These are phyloP conservation scores for Eriocheir sinensis DNA, from an alignment of 1,140 invertebrate genomes.

Conservation along the genomic window DNA sequence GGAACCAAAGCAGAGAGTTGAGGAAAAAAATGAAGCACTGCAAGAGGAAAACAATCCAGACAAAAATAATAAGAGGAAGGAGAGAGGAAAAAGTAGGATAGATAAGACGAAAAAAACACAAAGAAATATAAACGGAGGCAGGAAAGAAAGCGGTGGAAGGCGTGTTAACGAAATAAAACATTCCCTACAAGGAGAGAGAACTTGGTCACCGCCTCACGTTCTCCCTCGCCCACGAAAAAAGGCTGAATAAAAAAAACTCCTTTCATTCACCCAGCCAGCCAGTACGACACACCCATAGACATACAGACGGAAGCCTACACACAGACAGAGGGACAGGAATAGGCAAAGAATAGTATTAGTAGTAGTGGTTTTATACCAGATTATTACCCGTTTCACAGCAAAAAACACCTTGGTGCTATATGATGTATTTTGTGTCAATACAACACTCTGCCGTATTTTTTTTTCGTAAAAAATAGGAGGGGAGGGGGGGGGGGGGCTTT, in stretches of 20 bases:
- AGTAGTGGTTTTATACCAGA: no score
- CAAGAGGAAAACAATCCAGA: neutral
- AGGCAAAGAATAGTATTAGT: neutral
- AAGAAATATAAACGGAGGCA: neutral
- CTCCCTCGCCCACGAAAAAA: neutral
- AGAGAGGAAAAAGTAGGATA: neutral
- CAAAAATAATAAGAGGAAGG: neutral
- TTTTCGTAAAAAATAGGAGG: no score
- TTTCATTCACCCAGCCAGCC: neutral
- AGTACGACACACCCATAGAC: neutral
- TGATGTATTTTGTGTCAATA: no score
- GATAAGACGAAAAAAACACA: neutral
- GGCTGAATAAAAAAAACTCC: neutral
- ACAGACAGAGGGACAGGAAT: neutral
- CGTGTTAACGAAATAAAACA: neutral
- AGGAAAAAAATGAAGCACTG: neutral
- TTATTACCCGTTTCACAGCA: no score
- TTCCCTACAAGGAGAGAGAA: neutral
- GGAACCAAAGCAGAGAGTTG: no score
- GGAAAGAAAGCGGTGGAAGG: neutral
- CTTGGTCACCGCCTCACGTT: slow-evolving; percentile 11
- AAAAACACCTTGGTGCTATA: no score
- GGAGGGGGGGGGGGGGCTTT: no score
- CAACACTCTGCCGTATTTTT: no score
- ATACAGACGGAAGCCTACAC: neutral